phyloP scores from a whole-genome alignment of 2,113 vertebrate genomes.

The Apus apus region DNA sequence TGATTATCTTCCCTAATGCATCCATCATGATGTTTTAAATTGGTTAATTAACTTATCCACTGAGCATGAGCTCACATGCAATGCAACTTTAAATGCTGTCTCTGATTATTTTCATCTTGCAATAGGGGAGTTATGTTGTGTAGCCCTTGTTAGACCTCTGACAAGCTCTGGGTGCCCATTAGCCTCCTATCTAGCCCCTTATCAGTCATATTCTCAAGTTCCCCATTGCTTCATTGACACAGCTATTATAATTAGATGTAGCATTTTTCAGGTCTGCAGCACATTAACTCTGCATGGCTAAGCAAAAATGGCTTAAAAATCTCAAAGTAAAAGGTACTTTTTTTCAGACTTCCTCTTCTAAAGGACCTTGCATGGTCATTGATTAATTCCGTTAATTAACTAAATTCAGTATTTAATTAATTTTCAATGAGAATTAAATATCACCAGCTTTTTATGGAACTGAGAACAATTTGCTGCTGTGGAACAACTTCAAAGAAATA shows the following conservation, averaged over 20 bases:
- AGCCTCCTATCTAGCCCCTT: background rate
- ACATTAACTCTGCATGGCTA: background rate
- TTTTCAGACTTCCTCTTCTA: background rate
- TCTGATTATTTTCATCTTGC: background rate
- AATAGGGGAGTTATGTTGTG: background rate
- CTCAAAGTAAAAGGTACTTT: background rate
- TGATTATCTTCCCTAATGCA: background rate
- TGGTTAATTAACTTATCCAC: slow-evolving; percentile 30
- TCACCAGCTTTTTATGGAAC: background rate
- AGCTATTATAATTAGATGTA: background rate
- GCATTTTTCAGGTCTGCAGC: background rate
- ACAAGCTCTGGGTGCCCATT: background rate
- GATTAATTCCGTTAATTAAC: background rate
- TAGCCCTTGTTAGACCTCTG: background rate
- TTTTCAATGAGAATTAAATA: background rate
- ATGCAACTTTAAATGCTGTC: background rate
- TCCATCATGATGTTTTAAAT: slow-evolving; percentile 4
- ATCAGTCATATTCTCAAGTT: background rate
- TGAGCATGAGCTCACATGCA: background rate
- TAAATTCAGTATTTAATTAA: background rate
- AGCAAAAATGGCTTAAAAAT: background rate
- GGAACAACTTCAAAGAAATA: background rate
- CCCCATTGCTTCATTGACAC: background rate
- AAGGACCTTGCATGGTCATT: background rate
- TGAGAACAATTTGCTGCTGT: background rate